phyloP scores from a whole-genome alignment of 2,113 vertebrate species.

The Syrrhaptes paradoxus region DNA sequence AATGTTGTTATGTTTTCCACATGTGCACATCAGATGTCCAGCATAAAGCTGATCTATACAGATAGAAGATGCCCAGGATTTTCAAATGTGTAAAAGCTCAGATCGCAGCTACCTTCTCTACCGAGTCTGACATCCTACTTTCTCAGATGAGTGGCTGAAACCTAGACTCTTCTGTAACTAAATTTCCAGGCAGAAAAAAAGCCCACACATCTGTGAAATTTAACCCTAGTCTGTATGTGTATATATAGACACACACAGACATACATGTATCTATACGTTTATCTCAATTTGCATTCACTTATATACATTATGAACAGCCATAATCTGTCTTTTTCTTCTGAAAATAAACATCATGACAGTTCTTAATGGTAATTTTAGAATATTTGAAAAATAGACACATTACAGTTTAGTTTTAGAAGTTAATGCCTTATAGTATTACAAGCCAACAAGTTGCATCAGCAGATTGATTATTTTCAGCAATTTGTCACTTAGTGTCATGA shows the following conservation, averaged over 20 bases:
- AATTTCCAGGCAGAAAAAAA: background rate
- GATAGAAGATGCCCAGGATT: background rate
- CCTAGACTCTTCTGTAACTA: background rate
- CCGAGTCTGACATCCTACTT: background rate
- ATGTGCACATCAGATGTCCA: background rate
- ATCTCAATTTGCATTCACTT: background rate
- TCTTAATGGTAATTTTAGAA: background rate
- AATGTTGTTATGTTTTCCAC: background rate
- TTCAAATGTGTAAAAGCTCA: background rate
- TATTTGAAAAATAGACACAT: background rate
- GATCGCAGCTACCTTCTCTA: background rate
- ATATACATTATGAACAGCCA: background rate
- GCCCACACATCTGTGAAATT: fast-evolving
- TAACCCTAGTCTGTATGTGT: background rate
- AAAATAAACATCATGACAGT: background rate
- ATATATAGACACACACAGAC: fast-evolving
- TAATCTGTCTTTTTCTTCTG: background rate
- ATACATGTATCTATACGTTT: no score
- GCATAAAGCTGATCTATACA: background rate
- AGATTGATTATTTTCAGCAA: background rate
- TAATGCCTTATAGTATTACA: background rate
- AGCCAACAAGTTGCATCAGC: background rate
- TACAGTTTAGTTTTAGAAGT: background rate
- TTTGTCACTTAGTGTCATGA: background rate
- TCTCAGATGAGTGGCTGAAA: background rate